Percentiles rank a stretch among this genome's conserved stretches.
These are phyloP conservation scores for Mesorhabditis spiculigera DNA, from an alignment of 2,888 invertebrate genomes.

Conservation along the genomic window DNA sequence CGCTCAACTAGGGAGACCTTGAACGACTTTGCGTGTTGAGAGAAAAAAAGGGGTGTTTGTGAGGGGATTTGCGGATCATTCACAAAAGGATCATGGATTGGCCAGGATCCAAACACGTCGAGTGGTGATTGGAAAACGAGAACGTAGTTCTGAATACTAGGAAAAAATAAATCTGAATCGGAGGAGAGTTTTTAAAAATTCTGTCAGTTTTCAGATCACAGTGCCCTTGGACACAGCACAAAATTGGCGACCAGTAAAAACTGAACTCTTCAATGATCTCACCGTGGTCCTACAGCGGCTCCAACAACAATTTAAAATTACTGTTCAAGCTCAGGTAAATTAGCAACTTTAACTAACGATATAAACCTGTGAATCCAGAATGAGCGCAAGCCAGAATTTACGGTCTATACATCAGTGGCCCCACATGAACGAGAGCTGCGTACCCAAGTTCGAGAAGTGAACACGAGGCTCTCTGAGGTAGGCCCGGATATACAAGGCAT, in stretches of 20 bases:
- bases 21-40: background rate
- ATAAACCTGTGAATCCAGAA: conserved; percentile 23
- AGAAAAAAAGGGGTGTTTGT: background rate
- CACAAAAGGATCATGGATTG: background rate
- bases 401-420: conserved; percentile 28
- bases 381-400: conserved; percentile 35
- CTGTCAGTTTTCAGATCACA: conserved; percentile 19
- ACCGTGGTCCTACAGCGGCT: conserved; percentile 26
- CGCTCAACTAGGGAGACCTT: background rate
- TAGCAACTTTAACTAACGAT: background rate
- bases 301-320: conserved; percentile 41
- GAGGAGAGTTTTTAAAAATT: background rate
- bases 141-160: background rate
- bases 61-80: background rate
- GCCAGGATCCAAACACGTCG: background rate
- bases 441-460: conserved; percentile 36
- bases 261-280: conserved; percentile 27
- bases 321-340: conserved; percentile 27
- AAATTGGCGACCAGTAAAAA: conserved; percentile 31
- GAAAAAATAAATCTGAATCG: background rate
- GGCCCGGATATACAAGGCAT: background rate
- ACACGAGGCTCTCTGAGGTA: conserved; percentile 28
- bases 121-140: too few relatives aligned
- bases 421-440: conserved; percentile 33
- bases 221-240: conserved; percentile 30